Evolutionary conservation across 2,113 vertebrate genomes (phyloP), one percentile per base, ranked within the genome.

Genomic region (Blennius ocellaris): DNA sequence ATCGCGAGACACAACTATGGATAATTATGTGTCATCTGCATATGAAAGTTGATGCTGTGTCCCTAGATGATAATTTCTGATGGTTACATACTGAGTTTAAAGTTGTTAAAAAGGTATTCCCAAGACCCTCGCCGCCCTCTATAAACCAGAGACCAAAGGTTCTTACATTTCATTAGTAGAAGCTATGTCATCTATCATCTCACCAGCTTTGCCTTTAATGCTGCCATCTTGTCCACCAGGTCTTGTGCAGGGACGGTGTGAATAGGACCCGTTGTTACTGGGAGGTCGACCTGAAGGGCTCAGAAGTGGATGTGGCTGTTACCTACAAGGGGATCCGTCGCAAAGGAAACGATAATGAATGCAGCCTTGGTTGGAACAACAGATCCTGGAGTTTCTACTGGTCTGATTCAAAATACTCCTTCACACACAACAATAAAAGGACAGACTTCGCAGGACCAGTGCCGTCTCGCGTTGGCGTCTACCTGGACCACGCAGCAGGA

Each of bases 321-420:
- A 91, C 70, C 0, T 93, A 92, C 89, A 94, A 87, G 75, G 94
- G 93, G 45, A 92, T 94, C 15, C 85, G 83, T 21, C 88, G 94
- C 21, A 93, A 94, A 78, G 94, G 94, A 8, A 92, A 86, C 7
- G 87, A 88, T 45, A 95, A 95, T 3, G 94, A 93, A 15, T 83
- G 94, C 75, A 95, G 93, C 75, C 94, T 96, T 55, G 95, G 85
- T 0, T 93, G 94, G 76, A 96, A 95, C 6, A 87, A 93, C 72
- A 95, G 92, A 87, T 97, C 95, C 54, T 96, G 95, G 95, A 95
- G 94, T 79, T 84, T 95, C 53, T 93, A 94, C 49, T 93, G 92
- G 92, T 94, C 93, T 0, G 92, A 95, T 6, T 95, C 95, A 62
- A 92, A 92, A 10, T 94, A 93, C 80, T 93, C 91, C 0, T 95